Percentiles rank a stretch among this genome's conserved stretches.
phyloP scores from a whole-genome alignment of 64 coral and sea anemone species.

The Pachyseris speciosa region DNA sequence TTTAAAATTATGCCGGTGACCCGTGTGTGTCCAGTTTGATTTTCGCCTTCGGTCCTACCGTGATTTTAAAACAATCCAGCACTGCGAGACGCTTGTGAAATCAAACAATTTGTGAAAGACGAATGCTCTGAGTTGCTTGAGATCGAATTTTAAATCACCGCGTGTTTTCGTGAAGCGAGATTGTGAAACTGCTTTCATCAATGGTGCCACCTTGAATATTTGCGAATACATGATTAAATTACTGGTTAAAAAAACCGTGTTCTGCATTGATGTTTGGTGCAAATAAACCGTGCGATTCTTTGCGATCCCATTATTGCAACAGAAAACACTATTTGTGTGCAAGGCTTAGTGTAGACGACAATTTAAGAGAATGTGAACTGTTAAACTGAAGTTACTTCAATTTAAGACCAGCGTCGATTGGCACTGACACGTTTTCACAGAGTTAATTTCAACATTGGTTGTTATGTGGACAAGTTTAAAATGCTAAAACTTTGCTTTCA shows the following conservation, averaged over 20 bases:
- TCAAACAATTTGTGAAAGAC: slow-evolving; percentile 13
- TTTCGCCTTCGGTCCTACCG: background rate
- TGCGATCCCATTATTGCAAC: background rate
- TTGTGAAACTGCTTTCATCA: background rate
- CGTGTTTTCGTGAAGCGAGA: background rate
- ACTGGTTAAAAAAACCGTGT: background rate
- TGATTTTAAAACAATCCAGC: background rate
- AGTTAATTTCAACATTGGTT: slow-evolving; percentile 10
- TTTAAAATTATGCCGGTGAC: slow-evolving; percentile 23
- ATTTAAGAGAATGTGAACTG: background rate
- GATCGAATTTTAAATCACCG: slow-evolving; percentile 25
- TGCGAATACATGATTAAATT: slow-evolving; percentile 43
- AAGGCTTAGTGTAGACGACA: background rate
- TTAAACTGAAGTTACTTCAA: background rate
- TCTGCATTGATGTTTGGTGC: background rate
- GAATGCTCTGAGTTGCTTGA: background rate
- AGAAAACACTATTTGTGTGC: background rate
- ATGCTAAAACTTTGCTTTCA: background rate
- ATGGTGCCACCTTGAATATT: background rate
- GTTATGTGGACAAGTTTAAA: background rate
- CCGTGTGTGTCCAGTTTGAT: background rate
- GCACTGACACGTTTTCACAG: background rate
- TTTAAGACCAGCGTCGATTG: background rate
- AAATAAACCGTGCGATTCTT: slow-evolving; percentile 9
- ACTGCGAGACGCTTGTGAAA: background rate